A percentile compares a stretch with the other conserved stretches of the same genome.
Conservation (phyloP, 35 echinoderm and acorn worm genomes). For the Acanthaster planci region DNA sequence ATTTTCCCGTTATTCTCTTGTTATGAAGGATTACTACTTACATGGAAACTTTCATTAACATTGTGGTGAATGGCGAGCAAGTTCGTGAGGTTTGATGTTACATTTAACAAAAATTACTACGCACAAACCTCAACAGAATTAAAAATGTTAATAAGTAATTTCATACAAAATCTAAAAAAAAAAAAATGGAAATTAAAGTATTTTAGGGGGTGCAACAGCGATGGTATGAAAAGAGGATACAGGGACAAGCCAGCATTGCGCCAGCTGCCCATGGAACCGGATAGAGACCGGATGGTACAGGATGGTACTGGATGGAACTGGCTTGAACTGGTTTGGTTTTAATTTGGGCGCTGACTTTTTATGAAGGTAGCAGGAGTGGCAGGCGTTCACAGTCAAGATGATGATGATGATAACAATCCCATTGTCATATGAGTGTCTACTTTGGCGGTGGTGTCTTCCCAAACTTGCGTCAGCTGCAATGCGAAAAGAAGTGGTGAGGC, state of each 20-base stretch:
- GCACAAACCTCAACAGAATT: too few relatives aligned
- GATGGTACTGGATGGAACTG: conserved; percentile 5
- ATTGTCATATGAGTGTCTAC: conserved; percentile 50
- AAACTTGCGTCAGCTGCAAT: conserved; percentile 52
- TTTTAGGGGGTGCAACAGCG: too few relatives aligned
- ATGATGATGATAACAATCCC: neutral
- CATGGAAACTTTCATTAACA: too few relatives aligned
- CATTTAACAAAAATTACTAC: too few relatives aligned
- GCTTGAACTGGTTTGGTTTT: neutral
- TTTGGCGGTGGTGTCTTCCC: conserved; percentile 49
- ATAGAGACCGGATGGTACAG: neutral
- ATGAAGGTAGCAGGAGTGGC: neutral
- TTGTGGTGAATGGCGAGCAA: too few relatives aligned
- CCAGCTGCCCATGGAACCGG: neutral
- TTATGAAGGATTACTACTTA: too few relatives aligned
- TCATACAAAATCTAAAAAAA: conserved; percentile 4
- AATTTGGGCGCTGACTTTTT: neutral
- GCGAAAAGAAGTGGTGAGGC: neutral
- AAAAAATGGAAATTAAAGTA: neutral
- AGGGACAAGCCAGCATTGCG: too few relatives aligned
- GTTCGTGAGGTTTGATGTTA: too few relatives aligned
- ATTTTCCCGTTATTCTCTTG: too few relatives aligned
- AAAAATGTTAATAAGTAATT: too few relatives aligned
- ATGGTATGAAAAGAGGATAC: too few relatives aligned
- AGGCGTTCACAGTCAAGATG: neutral